Conservation (phyloP, 2,797 vertebrate species). For the Furcifer pardalis region DNA sequence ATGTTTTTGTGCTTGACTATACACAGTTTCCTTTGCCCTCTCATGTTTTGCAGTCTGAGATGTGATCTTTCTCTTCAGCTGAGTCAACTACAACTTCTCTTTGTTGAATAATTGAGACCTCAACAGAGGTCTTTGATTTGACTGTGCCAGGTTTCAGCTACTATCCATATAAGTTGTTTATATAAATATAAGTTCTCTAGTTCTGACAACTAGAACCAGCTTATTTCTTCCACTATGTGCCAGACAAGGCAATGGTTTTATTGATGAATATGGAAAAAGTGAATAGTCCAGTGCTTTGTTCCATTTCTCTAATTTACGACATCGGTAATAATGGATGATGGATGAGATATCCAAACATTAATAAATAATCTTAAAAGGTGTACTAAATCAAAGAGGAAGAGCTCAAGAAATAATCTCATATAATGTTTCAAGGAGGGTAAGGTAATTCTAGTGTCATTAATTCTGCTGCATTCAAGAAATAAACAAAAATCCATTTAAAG, state of each 20-base stretch:
- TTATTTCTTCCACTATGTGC: constrained; percentile 38
- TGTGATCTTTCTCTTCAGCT: constrained; percentile 27
- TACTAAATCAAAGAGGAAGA: constrained; percentile 73
- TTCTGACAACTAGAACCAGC: constrained; percentile 38
- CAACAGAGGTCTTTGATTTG: constrained; percentile 1
- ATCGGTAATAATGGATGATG: constrained; percentile 71
- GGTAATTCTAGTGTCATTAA: constrained; percentile 68
- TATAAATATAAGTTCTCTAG: constrained; percentile 7
- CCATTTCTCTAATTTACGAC: constrained; percentile 70
- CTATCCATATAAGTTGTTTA: constrained; percentile 38
- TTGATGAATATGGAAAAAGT: constrained; percentile 67
- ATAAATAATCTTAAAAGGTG: constrained; percentile 73
- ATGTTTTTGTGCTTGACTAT: not conserved
- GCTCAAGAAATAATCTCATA: constrained; percentile 67
- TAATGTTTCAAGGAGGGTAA: constrained; percentile 68
- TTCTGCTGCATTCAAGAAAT: constrained; percentile 66
- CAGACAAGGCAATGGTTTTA: constrained; percentile 53
- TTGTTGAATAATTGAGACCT: not conserved
- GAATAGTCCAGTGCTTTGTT: constrained; percentile 70
- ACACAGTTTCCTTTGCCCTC: not conserved
- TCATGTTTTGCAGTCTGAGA: not conserved
- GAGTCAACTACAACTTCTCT: not conserved
- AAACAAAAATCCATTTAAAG: constrained; percentile 48
- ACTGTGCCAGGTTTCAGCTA: constrained; percentile 2
- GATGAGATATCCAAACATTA: constrained; percentile 74